Evolutionary conservation across 30 jellyfish, hydroid and myxozoan genomes (phyloP), one percentile per base, ranked within the genome.

Genomic region (Pelagia noctiluca): DNA sequence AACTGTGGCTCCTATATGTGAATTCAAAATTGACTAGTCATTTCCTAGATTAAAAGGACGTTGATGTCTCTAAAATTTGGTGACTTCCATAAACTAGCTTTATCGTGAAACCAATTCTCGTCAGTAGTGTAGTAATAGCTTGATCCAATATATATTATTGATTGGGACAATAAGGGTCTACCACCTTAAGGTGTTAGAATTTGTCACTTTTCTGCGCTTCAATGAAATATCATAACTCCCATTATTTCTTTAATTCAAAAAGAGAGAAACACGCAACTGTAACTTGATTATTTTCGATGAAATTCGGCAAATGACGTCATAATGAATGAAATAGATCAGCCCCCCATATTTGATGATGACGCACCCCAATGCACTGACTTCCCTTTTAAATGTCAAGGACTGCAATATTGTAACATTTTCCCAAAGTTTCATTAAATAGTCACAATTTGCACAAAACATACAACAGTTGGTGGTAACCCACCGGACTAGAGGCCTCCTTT

Each of bases 371-470:
- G 68, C 21, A 30, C 68, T 52, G 68, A 30, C 68, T 52, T 30
- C 68, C 68, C 68, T 52, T 52, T 30, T 52, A 52, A 52, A 52
- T 52, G 7, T 52, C 68, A 52, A 52, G 4, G 16, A 52, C 68
- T 52, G 26, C 21, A 30, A 30, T 52, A 52, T 52, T 52, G 68
- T 52, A 52, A 52, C 68, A 52, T 19, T 52, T 52, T 52, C 68
- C 68, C 68, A 19, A 52, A 52, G 68, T 4, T 52, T 52, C 68
- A 52, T 52, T 25, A 52, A 52, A 52, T 52, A 52, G 68, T 52
- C 68, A 52, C 68, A 52, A 52, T 52, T 52, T 52, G 68, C 68
- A 52, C 68, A 52, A 52, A 52, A 52, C 68, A 52, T 52, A 52
- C 30, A 52, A 52, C 68, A 52, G 21, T 52, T 52, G 68, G 68